These are phyloP conservation scores for Eurypyga helias DNA, from an alignment of 2,113 vertebrate species.

Conservation along the genomic window DNA sequence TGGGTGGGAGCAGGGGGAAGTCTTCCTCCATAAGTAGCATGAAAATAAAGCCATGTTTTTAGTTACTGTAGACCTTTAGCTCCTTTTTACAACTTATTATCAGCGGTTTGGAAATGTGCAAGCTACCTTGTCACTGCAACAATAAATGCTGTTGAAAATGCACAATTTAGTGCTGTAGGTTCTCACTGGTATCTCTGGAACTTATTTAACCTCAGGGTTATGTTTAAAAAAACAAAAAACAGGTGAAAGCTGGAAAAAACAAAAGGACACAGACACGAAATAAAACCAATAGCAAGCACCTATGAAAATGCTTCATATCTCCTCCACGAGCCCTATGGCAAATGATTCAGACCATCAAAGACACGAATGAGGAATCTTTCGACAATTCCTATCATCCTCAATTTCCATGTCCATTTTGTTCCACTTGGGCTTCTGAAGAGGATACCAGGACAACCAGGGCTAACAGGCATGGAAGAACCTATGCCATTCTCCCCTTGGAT, in stretches of 20 bases:
- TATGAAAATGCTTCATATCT: not conserved
- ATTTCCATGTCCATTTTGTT: not conserved
- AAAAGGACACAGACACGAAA: not conserved
- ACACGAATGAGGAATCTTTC: not conserved
- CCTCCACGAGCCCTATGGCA: not conserved
- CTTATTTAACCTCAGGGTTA: not conserved
- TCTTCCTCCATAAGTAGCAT: not conserved
- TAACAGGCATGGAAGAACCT: not conserved
- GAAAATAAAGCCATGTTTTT: not conserved
- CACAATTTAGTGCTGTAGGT: not conserved
- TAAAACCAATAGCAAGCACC: not conserved
- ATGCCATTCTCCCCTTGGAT: rapidly evolving
- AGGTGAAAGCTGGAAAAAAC: not conserved
- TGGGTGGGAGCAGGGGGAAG: too few species aligned
- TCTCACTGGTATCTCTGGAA: not conserved
- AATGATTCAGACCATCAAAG: not conserved
- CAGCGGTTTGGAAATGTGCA: not conserved
- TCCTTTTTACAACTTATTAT: not conserved
- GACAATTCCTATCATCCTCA: not conserved
- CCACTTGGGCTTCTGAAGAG: not conserved
- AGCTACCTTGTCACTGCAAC: not conserved
- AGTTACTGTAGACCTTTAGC: not conserved
- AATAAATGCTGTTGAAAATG: not conserved
- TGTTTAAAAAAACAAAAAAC: not conserved
- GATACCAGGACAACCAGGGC: not conserved